Percentiles rank a stretch among this genome's conserved stretches.
Evolutionary conservation across 2,113 vertebrate species (phyloP).

Genomic region (Crotalus helleri): DNA sequence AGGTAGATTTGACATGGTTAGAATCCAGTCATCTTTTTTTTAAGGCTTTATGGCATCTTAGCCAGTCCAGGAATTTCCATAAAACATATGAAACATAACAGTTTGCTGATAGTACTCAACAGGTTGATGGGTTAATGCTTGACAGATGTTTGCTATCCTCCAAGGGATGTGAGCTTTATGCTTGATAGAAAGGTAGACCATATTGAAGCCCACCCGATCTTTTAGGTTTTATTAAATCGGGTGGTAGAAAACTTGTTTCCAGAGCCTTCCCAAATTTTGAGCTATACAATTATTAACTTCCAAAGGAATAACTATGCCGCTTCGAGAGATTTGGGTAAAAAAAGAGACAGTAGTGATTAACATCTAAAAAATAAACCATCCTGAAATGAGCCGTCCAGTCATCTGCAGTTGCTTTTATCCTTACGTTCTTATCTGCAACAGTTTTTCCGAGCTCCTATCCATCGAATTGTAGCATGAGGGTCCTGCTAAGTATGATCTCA

Average conservation of each 20-base stretch:
- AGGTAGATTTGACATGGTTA: not conserved
- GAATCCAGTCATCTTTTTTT: not conserved
- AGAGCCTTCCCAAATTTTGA: not conserved
- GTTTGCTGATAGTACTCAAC: not conserved
- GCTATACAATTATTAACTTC: not conserved
- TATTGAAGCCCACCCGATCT: not conserved
- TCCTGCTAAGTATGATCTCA: constrained; percentile 61
- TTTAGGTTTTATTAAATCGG: not conserved
- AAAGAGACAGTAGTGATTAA: not conserved
- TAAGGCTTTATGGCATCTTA: not conserved
- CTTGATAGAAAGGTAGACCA: not conserved
- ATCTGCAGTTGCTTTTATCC: not conserved
- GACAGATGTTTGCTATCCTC: not conserved
- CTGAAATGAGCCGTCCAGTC: not conserved
- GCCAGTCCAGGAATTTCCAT: not conserved
- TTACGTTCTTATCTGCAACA: constrained; percentile 43
- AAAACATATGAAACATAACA: not conserved
- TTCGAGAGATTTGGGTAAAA: not conserved
- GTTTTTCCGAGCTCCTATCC: constrained; percentile 56
- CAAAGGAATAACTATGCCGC: not conserved
- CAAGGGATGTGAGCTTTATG: not conserved
- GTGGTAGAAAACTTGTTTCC: not conserved
- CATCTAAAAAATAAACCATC: not conserved
- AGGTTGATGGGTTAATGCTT: not conserved
- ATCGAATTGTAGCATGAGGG: constrained; percentile 56